Conservation (phyloP, 2,888 invertebrate genomes). For the Aspidapion aeneum region DNA sequence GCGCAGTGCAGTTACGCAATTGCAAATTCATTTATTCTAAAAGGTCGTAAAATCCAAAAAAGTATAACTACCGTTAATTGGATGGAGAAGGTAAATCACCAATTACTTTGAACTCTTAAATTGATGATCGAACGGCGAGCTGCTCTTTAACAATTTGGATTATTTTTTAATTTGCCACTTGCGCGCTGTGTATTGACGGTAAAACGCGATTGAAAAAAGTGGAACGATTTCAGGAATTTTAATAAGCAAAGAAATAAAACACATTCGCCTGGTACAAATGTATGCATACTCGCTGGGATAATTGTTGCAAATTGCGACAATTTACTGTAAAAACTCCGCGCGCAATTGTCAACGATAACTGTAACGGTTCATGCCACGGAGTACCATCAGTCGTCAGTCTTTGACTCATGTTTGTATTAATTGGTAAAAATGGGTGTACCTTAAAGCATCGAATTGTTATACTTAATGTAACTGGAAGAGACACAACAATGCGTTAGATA, state of each 20-base stretch:
- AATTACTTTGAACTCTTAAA: not conserved
- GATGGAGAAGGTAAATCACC: not conserved
- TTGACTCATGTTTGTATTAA: too few relatives aligned
- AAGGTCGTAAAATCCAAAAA: not conserved
- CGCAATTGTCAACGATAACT: not conserved
- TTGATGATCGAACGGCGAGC: not conserved
- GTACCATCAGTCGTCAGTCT: too few relatives aligned
- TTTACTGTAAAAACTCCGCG: not conserved
- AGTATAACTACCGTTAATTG: not conserved
- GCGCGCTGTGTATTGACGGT: not conserved
- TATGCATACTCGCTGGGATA: not conserved
- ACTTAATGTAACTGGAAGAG: too few relatives aligned
- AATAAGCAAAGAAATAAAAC: not conserved
- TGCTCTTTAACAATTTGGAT: not conserved
- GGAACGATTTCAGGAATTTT: not conserved
- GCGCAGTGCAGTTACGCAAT: not conserved
- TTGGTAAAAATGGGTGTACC: too few relatives aligned
- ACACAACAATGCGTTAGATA: too few relatives aligned
- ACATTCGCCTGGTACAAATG: not conserved
- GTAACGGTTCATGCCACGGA: too few relatives aligned
- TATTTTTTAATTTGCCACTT: not conserved
- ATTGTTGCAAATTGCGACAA: not conserved
- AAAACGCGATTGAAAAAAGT: not conserved
- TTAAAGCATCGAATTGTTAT: too few relatives aligned
- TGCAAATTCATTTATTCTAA: not conserved